These are phyloP conservation scores for Sterrhoptilus dennistouni DNA, from an alignment of 2,113 vertebrate species.

Conservation along the genomic window DNA sequence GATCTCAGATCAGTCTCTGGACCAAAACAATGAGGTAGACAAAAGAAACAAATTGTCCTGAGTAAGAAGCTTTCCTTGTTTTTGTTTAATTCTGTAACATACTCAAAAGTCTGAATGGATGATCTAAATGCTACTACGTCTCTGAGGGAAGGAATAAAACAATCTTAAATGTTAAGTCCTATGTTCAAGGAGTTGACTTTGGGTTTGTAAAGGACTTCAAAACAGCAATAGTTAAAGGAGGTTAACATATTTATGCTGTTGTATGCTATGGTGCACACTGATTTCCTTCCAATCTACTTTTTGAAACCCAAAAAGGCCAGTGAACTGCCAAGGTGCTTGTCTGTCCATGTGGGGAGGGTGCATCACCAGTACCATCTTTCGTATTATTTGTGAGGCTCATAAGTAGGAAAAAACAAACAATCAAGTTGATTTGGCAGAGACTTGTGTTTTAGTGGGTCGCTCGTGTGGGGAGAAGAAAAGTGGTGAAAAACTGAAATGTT, in stretches of 20 bases:
- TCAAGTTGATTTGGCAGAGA: background rate
- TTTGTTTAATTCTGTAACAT: background rate
- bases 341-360: background rate
- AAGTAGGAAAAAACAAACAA: background rate
- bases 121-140: background rate
- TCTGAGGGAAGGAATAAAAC: background rate
- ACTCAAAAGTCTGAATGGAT: background rate
- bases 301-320: background rate
- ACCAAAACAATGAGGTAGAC: background rate
- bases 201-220: background rate
- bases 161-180: background rate
- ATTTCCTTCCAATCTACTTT: background rate
- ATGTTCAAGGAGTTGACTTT: background rate
- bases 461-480: background rate
- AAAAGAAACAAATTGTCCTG: background rate
- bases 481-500: background rate
- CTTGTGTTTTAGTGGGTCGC: background rate
- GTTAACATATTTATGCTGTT: background rate
- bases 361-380: background rate
- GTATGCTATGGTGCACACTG: background rate
- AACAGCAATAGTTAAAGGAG: background rate
- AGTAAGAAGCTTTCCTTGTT: background rate
- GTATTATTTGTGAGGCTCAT: accelerated
- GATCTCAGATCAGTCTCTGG: background rate
- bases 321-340: background rate